Percentiles rank a stretch among this genome's conserved stretches.
These are phyloP conservation scores for Ochropleura plecta DNA, from an alignment of 2,888 invertebrate species.

Conservation along the genomic window DNA sequence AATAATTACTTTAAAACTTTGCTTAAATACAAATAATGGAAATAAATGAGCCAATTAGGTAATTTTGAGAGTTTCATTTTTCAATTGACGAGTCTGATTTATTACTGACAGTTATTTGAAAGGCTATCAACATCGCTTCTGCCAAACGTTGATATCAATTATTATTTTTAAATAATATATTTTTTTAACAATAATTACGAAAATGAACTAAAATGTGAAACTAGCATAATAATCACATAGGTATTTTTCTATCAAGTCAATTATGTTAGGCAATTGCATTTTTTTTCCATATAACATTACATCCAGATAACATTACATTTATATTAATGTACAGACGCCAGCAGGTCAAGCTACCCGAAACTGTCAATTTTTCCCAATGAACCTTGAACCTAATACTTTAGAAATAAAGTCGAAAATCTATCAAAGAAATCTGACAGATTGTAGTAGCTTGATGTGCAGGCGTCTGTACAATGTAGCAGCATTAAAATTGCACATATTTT, in stretches of 20 bases:
- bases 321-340: too few relatives aligned
- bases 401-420: too few relatives aligned
- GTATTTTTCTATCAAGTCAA: neutral
- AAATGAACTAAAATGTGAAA: conserved; percentile 1
- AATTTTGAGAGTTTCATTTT: conserved; percentile 9
- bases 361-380: too few relatives aligned
- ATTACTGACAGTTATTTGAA: too few relatives aligned
- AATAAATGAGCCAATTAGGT: neutral
- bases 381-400: too few relatives aligned
- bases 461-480: neutral
- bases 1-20: conserved; percentile 7
- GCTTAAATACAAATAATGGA: neutral
- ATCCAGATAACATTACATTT: neutral
- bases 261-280: neutral
- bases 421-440: too few relatives aligned
- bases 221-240: conserved; percentile 8
- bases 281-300: neutral
- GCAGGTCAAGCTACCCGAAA: too few relatives aligned
- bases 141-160: neutral
- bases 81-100: neutral
- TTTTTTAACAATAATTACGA: neutral
- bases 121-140: too few relatives aligned
- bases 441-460: too few relatives aligned
- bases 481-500: conserved; percentile 1
- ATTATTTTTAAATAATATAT: neutral